Evolutionary conservation across 2,888 invertebrate genomes (phyloP).

Genomic region (Euclidia mi): DNA sequence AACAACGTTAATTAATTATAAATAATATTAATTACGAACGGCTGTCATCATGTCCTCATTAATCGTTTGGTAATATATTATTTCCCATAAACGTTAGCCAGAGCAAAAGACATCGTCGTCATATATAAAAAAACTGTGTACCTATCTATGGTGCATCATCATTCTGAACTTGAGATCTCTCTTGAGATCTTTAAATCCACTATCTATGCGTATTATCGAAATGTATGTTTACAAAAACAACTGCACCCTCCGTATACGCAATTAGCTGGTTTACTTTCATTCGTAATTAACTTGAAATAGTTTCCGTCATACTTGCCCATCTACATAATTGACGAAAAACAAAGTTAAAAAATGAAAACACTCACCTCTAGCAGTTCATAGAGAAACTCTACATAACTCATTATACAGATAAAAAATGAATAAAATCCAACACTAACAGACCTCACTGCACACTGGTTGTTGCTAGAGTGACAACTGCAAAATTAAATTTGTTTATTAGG

Average conservation of each 20-base stretch:
- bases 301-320: constrained; percentile 8
- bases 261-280: constrained; percentile 10
- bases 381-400: constrained; percentile 83
- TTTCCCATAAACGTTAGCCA: too few species aligned
- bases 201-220: too few species aligned
- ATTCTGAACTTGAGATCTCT: too few species aligned
- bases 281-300: constrained; percentile 8
- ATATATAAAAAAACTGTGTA: too few species aligned
- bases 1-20: too few species aligned
- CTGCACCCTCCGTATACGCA: not conserved
- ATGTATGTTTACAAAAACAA: too few species aligned
- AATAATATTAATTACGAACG: too few species aligned
- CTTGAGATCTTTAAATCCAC: too few species aligned
- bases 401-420: constrained; percentile 53
- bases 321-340: constrained; percentile 2
- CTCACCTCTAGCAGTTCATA: constrained; percentile 83
- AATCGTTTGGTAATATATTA: too few species aligned
- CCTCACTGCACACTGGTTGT: constrained; percentile 65
- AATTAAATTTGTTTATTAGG: constrained; percentile 71
- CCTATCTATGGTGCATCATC: too few species aligned
- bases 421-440: constrained; percentile 49
- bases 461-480: constrained; percentile 72
- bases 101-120: too few species aligned
- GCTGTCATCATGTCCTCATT: too few species aligned
- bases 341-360: constrained; percentile 8